Evolutionary conservation across 2,888 invertebrate species (phyloP), one percentile per base, ranked within the genome.

Genomic region (Ophion obscuratus): DNA sequence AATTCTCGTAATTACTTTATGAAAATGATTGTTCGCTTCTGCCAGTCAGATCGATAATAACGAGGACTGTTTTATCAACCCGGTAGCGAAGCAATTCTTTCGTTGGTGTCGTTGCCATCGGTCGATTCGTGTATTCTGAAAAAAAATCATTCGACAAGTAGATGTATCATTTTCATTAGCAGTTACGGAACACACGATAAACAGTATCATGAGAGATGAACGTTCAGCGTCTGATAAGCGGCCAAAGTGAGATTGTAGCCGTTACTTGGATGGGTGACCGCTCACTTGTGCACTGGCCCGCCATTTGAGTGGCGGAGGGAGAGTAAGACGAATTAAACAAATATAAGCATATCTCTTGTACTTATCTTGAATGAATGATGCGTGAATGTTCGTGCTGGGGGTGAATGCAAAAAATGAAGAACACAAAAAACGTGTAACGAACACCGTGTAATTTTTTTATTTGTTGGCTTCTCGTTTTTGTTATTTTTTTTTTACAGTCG

Each of bases 401-500:
- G 53, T 53, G 53, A 53, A 17, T 53, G 17, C 53, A 53, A 5
- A 61, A 61, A 61, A 61, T 10, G 10, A 61, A 24, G 7, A 24
- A 61, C 61, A 61, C 20, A 61, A 9, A 24, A 61, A 20, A 10
- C 24, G 61, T 61, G 24, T 24, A 61, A 61, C 61, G 61, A 61
- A 61, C 24, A 61, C 5, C 24, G 61, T 24, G 61, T 61, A 61
- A 24, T 76, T 84, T 74, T 66, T 40, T 20, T 53, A 53, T 53
- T 53, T 53, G 17, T 14, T 17, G 5, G 53, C 53, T 53, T 53
- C 17, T 17, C 53, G 76, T 66, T 81, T 36, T 78, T 77, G 62
- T 66, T 20, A 62, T 59, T 31, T 24, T 24, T 62, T 68, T 73
- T 62, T 68, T 68, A 85, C 85, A 85, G 81, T 73, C 57, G 67